Evolutionary conservation across 2,113 vertebrate genomes (phyloP).

Genomic region (Symphodus melops): DNA sequence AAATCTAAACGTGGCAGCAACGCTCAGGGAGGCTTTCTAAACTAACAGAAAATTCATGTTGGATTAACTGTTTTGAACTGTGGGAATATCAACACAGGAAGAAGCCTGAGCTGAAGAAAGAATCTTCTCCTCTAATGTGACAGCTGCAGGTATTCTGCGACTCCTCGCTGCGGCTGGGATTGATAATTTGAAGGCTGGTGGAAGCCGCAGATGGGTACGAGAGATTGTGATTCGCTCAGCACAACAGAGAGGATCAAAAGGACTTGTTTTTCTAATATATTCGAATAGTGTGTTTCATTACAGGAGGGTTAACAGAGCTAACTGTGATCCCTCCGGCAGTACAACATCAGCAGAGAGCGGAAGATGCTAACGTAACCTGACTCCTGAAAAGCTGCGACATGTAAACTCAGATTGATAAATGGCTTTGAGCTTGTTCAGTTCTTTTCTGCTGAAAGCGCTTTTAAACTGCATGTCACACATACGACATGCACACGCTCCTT

Average conservation of each 20-base stretch:
- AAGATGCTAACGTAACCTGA: too few relatives aligned
- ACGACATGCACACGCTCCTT: too few relatives aligned
- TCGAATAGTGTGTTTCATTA: neutral
- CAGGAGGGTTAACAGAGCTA: neutral
- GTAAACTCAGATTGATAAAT: too few relatives aligned
- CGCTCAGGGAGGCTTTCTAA: neutral
- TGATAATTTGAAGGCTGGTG: neutral
- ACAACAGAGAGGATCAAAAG: neutral
- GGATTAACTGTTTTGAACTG: conserved; percentile 3
- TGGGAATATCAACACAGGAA: neutral
- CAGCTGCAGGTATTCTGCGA: conserved; percentile 11
- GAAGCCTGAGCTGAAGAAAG: neutral
- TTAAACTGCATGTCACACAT: too few relatives aligned
- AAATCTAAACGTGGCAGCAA: neutral
- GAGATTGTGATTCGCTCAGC: conserved; percentile 21
- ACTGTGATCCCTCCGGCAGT: neutral
- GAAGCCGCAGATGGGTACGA: conserved; percentile 8
- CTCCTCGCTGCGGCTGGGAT: neutral
- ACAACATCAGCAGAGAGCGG: too few relatives aligned
- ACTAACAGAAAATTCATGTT: neutral
- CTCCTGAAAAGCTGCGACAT: too few relatives aligned
- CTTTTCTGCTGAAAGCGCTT: too few relatives aligned
- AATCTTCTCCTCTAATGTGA: neutral
- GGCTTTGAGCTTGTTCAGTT: too few relatives aligned
- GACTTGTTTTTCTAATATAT: conserved; percentile 16